Evolutionary conservation across 2,888 invertebrate species (phyloP), one percentile per base, ranked within the genome.

Genomic region (Ophion obscuratus): DNA sequence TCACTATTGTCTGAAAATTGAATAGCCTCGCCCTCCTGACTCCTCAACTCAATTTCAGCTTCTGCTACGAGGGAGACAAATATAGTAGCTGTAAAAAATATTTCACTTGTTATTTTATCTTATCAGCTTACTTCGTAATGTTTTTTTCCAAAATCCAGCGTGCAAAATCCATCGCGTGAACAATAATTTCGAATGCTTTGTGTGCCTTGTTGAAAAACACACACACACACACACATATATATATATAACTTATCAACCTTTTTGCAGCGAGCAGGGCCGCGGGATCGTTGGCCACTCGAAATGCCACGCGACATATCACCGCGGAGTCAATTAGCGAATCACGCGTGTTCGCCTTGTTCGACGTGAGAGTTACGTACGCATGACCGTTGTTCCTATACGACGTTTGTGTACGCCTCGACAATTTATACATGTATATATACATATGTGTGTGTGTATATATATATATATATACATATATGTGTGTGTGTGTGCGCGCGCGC

Each of bases 281-380:
- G 24, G 17, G 24, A 7, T n/a, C 53, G 68, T 66, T 71, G 24
- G 57, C 44, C 62, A 74, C 73, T 75, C 71, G 57, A 77, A 61
- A 70, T 61, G 86, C 81, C 86, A 86, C 86, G 86, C 77, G 86
- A 81, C 83, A 57, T 77, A 66, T 70, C 59, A 66, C 81, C 79
- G 14, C 47, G 80, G 81, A 81, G 86, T 86, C 86, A 86, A 86
- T 86, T 86, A 86, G 86, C 68, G 70, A 83, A 86, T 86, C 84
- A 83, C 78, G 83, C 82, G 74, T 82, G 83, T 85, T 83, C 74
- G 59, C 64, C 14, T 3, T 53, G 53, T 17, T 5, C 53, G 14
- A 53, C 83, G 80, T 84, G 86, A 81, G 84, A 84, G 83, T 82
- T 81, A 78, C 40, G 53, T 53, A 53, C 17, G 53, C 53, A 53